phyloP scores from a whole-genome alignment of 2,888 invertebrate genomes.

The Abrostola triplasia region DNA sequence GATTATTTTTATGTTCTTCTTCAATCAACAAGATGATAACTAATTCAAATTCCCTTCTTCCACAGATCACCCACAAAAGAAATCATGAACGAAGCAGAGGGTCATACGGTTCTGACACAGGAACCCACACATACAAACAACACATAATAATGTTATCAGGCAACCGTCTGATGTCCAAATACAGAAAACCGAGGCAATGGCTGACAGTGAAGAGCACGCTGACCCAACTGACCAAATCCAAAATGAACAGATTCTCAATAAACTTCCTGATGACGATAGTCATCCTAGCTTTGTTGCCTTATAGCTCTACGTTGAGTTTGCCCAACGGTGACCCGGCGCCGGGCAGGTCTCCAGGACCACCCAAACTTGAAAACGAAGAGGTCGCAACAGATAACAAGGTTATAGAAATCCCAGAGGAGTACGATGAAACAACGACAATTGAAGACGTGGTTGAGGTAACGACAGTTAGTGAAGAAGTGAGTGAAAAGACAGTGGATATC shows the following conservation, averaged over 20 bases:
- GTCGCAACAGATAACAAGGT: slow-evolving; percentile 51
- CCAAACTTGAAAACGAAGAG: slow-evolving; percentile 57
- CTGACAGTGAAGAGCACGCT: slow-evolving; percentile 55
- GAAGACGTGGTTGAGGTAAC: slow-evolving; percentile 72
- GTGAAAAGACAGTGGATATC: slow-evolving; percentile 59
- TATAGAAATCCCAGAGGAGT: slow-evolving; percentile 46
- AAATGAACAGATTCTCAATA: slow-evolving; percentile 67
- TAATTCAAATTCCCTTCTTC: slow-evolving; percentile 24
- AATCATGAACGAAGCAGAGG: slow-evolving; percentile 46
- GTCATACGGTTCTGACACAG: slow-evolving; percentile 20
- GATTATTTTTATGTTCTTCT: too few species aligned
- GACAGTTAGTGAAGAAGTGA: slow-evolving; percentile 65
- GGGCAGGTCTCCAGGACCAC: slow-evolving; percentile 90
- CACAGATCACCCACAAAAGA: slow-evolving; percentile 54
- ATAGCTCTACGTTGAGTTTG: slow-evolving; percentile 76
- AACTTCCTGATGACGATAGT: slow-evolving; percentile 67
- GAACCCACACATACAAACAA: slow-evolving; percentile 8
- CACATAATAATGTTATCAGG: slow-evolving; percentile 57
- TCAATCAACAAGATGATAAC: background rate
- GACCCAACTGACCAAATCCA: slow-evolving; percentile 66
- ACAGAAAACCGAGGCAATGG: slow-evolving; percentile 51
- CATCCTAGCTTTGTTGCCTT: slow-evolving; percentile 79
- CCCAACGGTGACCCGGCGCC: slow-evolving; percentile 90
- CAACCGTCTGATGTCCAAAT: slow-evolving; percentile 41
- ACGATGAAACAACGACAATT: slow-evolving; percentile 63